Conservation (phyloP, 2,113 vertebrate genomes). For the Arvicanthis niloticus region DNA sequence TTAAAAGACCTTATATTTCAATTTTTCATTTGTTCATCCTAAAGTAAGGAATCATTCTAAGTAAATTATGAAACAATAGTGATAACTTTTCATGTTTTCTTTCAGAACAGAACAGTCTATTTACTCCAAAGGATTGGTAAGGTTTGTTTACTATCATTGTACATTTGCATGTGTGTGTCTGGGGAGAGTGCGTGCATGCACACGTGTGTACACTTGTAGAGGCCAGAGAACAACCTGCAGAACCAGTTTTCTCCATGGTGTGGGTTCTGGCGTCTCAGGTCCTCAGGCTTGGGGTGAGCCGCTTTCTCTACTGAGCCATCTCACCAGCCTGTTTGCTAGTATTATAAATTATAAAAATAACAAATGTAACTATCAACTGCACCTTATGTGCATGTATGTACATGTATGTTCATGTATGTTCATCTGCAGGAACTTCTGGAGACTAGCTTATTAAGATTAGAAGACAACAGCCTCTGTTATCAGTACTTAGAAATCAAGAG, state of each 20-base stretch:
- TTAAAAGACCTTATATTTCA: constrained; percentile 54
- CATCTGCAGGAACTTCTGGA: constrained; percentile 90
- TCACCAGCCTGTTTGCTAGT: background rate
- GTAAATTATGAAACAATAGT: constrained; percentile 58
- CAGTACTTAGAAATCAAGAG: constrained; percentile 91
- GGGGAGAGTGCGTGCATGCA: no score
- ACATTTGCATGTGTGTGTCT: background rate
- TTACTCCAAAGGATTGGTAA: constrained; percentile 96
- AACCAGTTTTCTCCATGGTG: background rate
- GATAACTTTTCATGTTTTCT: constrained; percentile 75
- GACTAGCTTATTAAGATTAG: constrained; percentile 90
- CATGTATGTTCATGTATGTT: constrained; percentile 1
- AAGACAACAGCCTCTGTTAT: constrained; percentile 89
- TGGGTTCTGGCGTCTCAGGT: background rate
- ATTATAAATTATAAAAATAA: constrained; percentile 28
- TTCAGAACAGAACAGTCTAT: constrained; percentile 94
- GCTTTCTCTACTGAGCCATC: background rate
- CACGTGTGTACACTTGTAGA: background rate
- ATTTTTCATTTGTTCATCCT: background rate
- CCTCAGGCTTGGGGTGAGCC: background rate
- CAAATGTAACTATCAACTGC: background rate
- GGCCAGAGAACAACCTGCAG: background rate
- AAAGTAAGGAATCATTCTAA: constrained; percentile 54
- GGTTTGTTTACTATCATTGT: constrained; percentile 72
- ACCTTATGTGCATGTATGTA: constrained; percentile 13